Conservation (phyloP, 2,888 invertebrate species). For the Coelopa pilipes region DNA sequence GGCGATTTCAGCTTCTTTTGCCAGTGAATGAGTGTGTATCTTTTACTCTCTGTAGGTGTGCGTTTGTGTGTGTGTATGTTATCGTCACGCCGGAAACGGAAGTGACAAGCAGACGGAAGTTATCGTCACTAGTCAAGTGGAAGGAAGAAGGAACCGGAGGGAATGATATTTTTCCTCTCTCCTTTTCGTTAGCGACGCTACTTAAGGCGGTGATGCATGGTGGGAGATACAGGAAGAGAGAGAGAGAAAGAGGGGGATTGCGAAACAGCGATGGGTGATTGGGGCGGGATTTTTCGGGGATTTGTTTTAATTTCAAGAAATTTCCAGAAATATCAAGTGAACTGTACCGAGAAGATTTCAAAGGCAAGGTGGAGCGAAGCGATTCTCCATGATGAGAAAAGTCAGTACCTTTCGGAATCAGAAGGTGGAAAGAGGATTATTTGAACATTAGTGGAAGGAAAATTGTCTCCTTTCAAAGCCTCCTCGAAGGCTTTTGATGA, state of each 20-base stretch:
- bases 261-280: too few relatives aligned
- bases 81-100: slow-evolving; percentile 4
- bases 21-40: too few relatives aligned
- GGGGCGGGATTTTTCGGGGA: neutral
- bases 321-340: too few relatives aligned
- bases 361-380: too few relatives aligned
- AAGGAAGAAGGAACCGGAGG: neutral
- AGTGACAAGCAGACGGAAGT: slow-evolving; percentile 12
- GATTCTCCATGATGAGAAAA: too few relatives aligned
- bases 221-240: neutral
- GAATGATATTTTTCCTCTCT: neutral
- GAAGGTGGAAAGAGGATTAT: too few relatives aligned
- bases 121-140: neutral
- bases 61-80: slow-evolving; percentile 19
- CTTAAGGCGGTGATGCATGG: slow-evolving; percentile 17
- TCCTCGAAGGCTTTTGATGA: too few relatives aligned
- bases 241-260: too few relatives aligned
- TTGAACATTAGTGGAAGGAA: too few relatives aligned
- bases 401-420: too few relatives aligned
- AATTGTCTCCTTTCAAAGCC: too few relatives aligned
- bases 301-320: slow-evolving; percentile 3
- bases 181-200: neutral
- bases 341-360: too few relatives aligned
- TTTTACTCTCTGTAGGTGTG: slow-evolving; percentile 12
- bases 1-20: slow-evolving; percentile 38